A percentile compares a stretch with the other conserved stretches of the same genome.
These are phyloP conservation scores for Saimiri boliviensis DNA, from an alignment of 2,113 vertebrate genomes.

Conservation along the genomic window DNA sequence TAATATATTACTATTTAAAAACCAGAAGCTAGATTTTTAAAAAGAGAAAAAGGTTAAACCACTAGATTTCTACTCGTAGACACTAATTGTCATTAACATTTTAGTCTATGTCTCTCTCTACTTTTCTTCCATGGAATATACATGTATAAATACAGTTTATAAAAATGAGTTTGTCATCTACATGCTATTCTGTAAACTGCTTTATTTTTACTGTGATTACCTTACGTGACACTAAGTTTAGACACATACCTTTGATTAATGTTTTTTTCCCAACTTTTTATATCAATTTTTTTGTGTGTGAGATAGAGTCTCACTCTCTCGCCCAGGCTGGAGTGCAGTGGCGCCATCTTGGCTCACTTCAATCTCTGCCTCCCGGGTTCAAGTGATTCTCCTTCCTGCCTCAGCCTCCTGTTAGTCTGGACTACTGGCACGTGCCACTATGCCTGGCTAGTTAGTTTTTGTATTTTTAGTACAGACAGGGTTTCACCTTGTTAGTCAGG, in stretches of 20 bases:
- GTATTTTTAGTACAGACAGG: no score
- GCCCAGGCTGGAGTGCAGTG: no score
- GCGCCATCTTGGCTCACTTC: no score
- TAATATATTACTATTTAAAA: constrained; percentile 14
- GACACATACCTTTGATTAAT: neutral
- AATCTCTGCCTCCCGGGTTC: no score
- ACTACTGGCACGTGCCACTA: no score
- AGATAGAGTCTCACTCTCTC: no score
- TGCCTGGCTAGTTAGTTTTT: no score
- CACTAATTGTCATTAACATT: constrained; percentile 31
- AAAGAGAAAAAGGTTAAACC: neutral
- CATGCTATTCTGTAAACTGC: neutral
- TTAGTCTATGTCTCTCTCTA: neutral
- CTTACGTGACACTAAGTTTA: neutral
- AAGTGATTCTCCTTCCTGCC: no score
- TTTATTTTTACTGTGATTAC: constrained; percentile 2
- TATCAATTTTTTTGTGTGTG: neutral
- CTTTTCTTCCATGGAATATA: neutral
- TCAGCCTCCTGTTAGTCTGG: no score
- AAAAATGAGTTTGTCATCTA: neutral
- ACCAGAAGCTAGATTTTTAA: no score
- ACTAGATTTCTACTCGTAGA: neutral
- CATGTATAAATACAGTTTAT: neutral
- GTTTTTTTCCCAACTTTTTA: neutral
- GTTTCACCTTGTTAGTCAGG: no score